Conservation (phyloP, 2,888 invertebrate genomes). For the Netelia fuscicornis region DNA sequence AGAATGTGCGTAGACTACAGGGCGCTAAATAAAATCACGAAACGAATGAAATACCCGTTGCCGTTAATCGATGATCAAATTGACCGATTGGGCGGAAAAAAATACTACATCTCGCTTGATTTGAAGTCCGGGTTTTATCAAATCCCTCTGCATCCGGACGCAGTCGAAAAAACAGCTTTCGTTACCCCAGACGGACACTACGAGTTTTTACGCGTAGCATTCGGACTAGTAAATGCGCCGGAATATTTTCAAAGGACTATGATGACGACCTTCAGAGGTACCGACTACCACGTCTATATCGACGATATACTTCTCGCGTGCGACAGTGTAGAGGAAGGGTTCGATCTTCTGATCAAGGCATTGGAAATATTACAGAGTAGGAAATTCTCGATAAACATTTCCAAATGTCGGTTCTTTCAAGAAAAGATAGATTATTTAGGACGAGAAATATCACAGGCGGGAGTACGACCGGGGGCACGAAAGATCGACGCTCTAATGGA, state of each 20-base stretch:
- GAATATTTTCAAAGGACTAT: conserved; percentile 80
- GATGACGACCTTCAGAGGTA: conserved; percentile 67
- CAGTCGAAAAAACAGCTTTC: conserved; percentile 79
- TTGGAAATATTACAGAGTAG: background rate
- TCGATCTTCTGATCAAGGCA: conserved; percentile 22
- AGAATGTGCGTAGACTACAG: too few relatives aligned
- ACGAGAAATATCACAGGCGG: conserved; percentile 39
- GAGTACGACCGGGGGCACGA: conserved; percentile 39
- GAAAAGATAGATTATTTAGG: conserved; percentile 58
- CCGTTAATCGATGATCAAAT: too few relatives aligned
- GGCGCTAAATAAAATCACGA: too few relatives aligned
- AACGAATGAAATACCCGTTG: too few relatives aligned
- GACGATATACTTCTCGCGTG: conserved; percentile 68
- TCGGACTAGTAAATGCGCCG: conserved; percentile 81
- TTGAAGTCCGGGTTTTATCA: conserved; percentile 78
- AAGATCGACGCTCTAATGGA: conserved; percentile 31
- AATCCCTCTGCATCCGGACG: conserved; percentile 77
- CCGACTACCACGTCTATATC: conserved; percentile 69
- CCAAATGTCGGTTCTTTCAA: conserved; percentile 70
- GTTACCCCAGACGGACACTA: conserved; percentile 81
- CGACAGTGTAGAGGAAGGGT: too few relatives aligned
- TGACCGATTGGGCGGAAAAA: conserved; percentile 72
- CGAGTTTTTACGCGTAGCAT: conserved; percentile 81
- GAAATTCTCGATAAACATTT: conserved; percentile 73
- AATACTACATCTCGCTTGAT: conserved; percentile 76